Evolutionary conservation across 2,888 invertebrate species (phyloP).

Genomic region (Orgyia antiqua): DNA sequence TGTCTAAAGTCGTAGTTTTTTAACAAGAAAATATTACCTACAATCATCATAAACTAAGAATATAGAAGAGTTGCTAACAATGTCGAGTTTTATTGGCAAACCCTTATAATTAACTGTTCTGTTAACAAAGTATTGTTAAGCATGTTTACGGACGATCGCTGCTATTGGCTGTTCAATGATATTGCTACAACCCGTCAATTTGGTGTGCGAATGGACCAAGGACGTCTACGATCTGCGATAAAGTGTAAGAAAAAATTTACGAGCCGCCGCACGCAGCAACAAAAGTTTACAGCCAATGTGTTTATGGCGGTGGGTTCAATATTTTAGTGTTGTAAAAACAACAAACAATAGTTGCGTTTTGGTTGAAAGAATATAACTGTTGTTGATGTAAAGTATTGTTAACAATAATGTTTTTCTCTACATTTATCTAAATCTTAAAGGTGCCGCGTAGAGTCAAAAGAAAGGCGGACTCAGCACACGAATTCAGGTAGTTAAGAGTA

Average conservation of each 20-base stretch:
- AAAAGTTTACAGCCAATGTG: conserved; percentile 49
- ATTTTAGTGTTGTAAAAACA: conserved; percentile 37
- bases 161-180: conserved; percentile 45
- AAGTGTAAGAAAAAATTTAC: conserved; percentile 47
- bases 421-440: too few relatives aligned
- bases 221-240: conserved; percentile 34
- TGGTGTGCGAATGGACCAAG: conserved; percentile 37
- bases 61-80: conserved; percentile 54
- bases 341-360: conserved; percentile 34
- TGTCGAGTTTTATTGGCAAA: conserved; percentile 54
- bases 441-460: too few relatives aligned
- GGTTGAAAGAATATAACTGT: conserved; percentile 35
- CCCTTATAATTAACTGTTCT: conserved; percentile 61
- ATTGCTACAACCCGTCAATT: conserved; percentile 53
- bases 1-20: too few relatives aligned
- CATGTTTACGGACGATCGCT: conserved; percentile 53
- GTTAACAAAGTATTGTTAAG: conserved; percentile 47
- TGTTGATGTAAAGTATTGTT: conserved; percentile 1
- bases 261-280: conserved; percentile 62
- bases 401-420: too few relatives aligned
- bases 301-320: conserved; percentile 54
- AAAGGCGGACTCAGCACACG: too few relatives aligned
- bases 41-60: conserved; percentile 21
- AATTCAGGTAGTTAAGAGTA: too few relatives aligned
- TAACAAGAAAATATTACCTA: neutral